Conservation (phyloP, 2,113 vertebrate species). For the Litocranius walleri region DNA sequence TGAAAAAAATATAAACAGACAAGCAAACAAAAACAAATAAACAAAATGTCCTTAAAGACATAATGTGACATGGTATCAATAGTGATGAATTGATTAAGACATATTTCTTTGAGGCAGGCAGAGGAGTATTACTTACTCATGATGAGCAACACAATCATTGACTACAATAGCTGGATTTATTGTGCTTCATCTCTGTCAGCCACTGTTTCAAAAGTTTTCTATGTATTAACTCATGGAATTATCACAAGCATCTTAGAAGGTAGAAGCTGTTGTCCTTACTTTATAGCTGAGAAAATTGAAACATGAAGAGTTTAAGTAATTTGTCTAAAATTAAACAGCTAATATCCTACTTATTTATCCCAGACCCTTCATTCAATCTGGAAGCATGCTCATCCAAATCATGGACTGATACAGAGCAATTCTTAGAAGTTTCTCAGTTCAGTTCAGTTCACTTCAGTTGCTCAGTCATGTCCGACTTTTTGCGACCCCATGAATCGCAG, state of each 20-base stretch:
- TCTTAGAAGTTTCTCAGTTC: neutral
- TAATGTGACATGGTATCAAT: neutral
- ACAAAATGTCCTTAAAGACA: neutral
- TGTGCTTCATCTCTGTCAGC: neutral
- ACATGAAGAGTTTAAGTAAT: neutral
- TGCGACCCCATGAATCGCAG: too few relatives aligned
- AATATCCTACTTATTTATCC: neutral
- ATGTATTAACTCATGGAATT: neutral
- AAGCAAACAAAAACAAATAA: neutral
- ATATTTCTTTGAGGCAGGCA: neutral
- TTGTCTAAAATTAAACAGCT: neutral
- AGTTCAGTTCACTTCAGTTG: too few relatives aligned
- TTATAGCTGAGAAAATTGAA: neutral
- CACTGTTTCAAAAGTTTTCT: neutral
- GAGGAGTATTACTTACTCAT: neutral
- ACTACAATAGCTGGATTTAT: neutral
- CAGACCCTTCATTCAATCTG: neutral
- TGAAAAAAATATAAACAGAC: neutral
- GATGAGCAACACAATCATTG: neutral
- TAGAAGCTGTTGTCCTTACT: neutral
- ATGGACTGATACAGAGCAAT: neutral
- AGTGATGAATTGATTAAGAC: neutral
- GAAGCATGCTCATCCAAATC: neutral
- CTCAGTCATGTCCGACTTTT: too few relatives aligned
- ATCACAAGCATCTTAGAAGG: neutral